Conservation (phyloP, 2,888 invertebrate species). For the Limnephilus auricula region DNA sequence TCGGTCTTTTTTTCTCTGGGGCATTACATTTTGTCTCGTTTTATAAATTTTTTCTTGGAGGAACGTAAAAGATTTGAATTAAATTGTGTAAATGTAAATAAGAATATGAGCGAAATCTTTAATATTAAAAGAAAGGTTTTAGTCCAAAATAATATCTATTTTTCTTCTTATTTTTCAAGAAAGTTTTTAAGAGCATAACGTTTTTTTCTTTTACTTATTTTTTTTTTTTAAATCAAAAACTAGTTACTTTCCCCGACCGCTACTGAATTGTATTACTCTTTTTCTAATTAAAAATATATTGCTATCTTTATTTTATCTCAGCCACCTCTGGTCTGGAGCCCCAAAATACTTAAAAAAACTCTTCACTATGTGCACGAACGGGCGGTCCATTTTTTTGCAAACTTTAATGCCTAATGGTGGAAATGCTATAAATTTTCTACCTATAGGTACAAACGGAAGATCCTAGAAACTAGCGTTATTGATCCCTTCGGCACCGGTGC, state of each 20-base stretch:
- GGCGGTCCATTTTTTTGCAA: too few species aligned
- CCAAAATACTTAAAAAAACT: too few species aligned
- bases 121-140: background rate
- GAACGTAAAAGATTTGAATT: background rate
- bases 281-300: too few species aligned
- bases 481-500: too few species aligned
- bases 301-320: too few species aligned
- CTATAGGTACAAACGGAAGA: too few species aligned
- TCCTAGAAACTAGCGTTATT: too few species aligned
- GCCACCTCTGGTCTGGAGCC: too few species aligned
- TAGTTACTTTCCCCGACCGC: background rate
- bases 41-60: background rate
- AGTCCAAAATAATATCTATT: background rate
- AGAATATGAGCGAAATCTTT: background rate
- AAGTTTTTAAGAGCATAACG: background rate
- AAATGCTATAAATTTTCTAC: too few species aligned
- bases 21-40: constrained; percentile 26
- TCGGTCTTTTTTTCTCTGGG: background rate
- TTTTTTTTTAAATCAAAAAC: background rate
- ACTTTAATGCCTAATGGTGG: too few species aligned
- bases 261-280: background rate
- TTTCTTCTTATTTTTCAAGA: background rate
- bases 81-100: background rate
- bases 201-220: background rate
- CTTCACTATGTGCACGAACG: too few species aligned